Percentiles rank a stretch among this genome's conserved stretches.
These are phyloP conservation scores for Neoitamus cyanurus DNA, from an alignment of 2,888 invertebrate genomes.

Conservation along the genomic window DNA sequence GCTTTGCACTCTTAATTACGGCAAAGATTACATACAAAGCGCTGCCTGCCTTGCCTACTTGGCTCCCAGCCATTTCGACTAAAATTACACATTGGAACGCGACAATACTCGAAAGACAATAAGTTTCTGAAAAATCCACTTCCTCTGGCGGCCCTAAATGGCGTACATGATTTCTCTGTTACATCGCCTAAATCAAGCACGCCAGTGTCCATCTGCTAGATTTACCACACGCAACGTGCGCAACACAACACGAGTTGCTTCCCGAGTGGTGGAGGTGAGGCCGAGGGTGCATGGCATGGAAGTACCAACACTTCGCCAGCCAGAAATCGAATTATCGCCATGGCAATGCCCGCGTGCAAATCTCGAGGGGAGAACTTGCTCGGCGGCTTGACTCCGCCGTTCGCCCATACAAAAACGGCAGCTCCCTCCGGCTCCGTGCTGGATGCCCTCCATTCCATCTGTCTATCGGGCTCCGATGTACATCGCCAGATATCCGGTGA, in stretches of 20 bases:
- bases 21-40: not conserved
- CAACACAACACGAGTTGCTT: not conserved
- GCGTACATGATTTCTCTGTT: not conserved
- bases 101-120: not conserved
- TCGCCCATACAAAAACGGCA: not conserved
- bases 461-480: not conserved
- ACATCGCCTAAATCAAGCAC: not conserved
- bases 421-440: not conserved
- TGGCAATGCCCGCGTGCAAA: constrained; percentile 14
- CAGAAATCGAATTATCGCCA: constrained; percentile 3
- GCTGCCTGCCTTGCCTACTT: not conserved
- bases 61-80: not conserved
- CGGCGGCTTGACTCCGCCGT: not conserved
- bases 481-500: constrained; percentile 7
- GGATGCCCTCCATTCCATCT: constrained; percentile 14
- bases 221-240: not conserved
- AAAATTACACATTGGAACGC: not conserved
- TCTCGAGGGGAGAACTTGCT: constrained; percentile 1
- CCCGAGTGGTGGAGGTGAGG: not conserved
- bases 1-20: not conserved
- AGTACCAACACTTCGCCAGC: not conserved
- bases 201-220: not conserved
- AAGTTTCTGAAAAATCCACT: not conserved
- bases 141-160: not conserved
- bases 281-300: no score